phyloP scores from a whole-genome alignment of 2,797 vertebrate genomes.

The Lithobates sylvaticus region DNA sequence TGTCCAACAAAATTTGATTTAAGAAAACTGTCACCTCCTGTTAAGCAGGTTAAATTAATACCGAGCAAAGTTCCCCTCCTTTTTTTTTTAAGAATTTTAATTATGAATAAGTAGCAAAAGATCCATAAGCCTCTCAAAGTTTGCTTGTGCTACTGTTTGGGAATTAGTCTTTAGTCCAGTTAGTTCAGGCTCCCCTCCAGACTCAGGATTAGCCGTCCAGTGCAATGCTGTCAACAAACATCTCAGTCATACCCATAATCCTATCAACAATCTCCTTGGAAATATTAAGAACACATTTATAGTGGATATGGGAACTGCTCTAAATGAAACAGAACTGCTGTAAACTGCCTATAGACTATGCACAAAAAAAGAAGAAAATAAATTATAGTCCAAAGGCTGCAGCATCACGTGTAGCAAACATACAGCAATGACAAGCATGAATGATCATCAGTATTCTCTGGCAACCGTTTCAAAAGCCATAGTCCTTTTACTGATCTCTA shows the following conservation, averaged over 20 bases:
- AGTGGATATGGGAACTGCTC: conserved; percentile 73
- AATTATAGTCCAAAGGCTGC: too few relatives aligned
- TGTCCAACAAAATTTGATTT: conserved; percentile 71
- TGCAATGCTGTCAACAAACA: conserved; percentile 73
- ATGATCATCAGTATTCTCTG: too few relatives aligned
- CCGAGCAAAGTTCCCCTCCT: conserved; percentile 65
- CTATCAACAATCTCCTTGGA: conserved; percentile 72
- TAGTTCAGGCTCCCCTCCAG: conserved; percentile 63
- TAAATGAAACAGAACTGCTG: conserved; percentile 70
- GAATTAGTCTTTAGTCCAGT: conserved; percentile 70
- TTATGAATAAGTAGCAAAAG: conserved; percentile 72
- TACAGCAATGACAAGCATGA: too few relatives aligned
- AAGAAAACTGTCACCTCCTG: conserved; percentile 70
- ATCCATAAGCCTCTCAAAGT: conserved; percentile 71
- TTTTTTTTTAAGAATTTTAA: conserved; percentile 76
- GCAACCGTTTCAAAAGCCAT: too few relatives aligned
- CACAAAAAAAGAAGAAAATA: too few relatives aligned
- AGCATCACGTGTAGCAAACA: too few relatives aligned
- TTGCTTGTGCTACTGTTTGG: conserved; percentile 77
- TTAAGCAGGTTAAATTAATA: conserved; percentile 70
- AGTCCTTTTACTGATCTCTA: too few relatives aligned
- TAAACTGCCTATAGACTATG: background rate
- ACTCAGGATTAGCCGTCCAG: conserved; percentile 65
- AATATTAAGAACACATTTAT: conserved; percentile 78
- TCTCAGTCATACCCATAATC: conserved; percentile 73